Conservation (phyloP, 2,888 invertebrate genomes). For the Leptura quadrifasciata region DNA sequence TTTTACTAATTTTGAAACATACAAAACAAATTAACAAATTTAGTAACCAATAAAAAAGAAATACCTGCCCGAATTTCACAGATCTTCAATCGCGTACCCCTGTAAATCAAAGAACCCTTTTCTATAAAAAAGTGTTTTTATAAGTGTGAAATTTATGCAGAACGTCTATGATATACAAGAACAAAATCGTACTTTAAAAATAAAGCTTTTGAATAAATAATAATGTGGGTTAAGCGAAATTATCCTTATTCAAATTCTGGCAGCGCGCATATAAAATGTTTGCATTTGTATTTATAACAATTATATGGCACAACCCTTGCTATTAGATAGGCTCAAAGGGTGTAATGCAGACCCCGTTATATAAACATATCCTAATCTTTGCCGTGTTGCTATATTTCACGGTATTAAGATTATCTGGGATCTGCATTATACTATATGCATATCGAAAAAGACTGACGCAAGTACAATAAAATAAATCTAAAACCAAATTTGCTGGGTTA, state of each 20-base stretch:
- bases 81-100: no score
- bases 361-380: constrained; percentile 59
- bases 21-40: no score
- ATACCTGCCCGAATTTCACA: no score
- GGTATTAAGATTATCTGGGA: constrained; percentile 61
- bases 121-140: no score
- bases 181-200: constrained; percentile 21
- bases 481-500: no score
- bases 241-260: constrained; percentile 58
- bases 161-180: no score
- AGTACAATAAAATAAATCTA: no score
- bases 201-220: constrained; percentile 41
- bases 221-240: constrained; percentile 40
- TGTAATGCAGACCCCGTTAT: constrained; percentile 54
- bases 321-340: constrained; percentile 55
- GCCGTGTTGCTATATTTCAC: constrained; percentile 61
- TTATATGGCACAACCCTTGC: constrained; percentile 56
- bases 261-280: constrained; percentile 57
- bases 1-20: no score
- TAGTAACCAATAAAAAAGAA: no score
- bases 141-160: no score
- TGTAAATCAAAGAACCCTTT: no score
- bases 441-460: not conserved
- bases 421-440: constrained; percentile 45
- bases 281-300: constrained; percentile 58